These are phyloP conservation scores for Ashinkailepas kermadecensis DNA, from an alignment of 2,888 invertebrate species.

Conservation along the genomic window DNA sequence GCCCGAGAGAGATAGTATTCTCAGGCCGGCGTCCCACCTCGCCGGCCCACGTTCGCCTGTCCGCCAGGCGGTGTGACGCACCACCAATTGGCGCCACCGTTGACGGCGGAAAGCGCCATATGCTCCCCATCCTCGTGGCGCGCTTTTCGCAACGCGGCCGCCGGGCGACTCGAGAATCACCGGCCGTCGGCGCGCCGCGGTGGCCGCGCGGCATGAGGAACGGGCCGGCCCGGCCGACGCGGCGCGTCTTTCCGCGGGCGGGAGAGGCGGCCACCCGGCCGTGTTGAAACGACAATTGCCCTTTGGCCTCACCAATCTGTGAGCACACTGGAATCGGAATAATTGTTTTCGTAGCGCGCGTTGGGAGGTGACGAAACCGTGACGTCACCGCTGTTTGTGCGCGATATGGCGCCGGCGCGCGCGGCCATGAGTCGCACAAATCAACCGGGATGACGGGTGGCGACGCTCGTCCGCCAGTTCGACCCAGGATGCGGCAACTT, in stretches of 20 bases:
- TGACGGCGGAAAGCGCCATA: not conserved
- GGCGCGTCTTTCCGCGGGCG: not conserved
- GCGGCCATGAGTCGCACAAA: too few species aligned
- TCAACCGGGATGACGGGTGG: too few species aligned
- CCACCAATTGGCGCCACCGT: too few species aligned
- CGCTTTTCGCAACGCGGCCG: not conserved
- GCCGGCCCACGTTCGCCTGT: too few species aligned
- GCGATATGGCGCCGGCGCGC: not conserved
- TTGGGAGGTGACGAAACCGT: not conserved
- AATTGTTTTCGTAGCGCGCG: not conserved
- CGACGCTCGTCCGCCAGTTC: too few species aligned
- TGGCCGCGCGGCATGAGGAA: not conserved
- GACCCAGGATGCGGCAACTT: too few species aligned
- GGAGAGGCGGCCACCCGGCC: not conserved
- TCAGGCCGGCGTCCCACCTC: too few species aligned
- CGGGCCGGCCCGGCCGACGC: not conserved
- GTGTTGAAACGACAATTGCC: slow-evolving; percentile 15
- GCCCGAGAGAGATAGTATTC: too few species aligned
- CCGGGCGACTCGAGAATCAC: not conserved
- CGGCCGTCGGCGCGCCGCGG: not conserved
- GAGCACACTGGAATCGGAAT: slow-evolving; percentile 8
- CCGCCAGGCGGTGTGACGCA: too few species aligned
- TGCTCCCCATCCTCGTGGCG: not conserved
- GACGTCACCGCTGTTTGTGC: not conserved
- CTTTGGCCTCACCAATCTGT: not conserved